phyloP scores from a whole-genome alignment of 2,888 invertebrate species.

The Trichopoda pennipes region DNA sequence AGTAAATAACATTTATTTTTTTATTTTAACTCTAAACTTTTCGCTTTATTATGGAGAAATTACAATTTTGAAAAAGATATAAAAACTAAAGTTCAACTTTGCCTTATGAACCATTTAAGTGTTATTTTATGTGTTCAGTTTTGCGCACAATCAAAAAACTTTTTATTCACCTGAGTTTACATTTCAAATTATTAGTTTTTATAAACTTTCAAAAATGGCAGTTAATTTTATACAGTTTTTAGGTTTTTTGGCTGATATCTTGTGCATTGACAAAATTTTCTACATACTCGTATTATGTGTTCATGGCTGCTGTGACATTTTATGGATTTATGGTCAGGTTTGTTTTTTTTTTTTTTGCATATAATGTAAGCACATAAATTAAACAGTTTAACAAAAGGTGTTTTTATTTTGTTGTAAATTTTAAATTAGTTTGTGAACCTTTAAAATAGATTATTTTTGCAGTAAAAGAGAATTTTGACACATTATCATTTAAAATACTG shows the following conservation, averaged over 20 bases:
- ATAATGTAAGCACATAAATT: constrained; percentile 15
- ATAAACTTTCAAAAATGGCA: constrained; percentile 53
- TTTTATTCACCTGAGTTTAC: constrained; percentile 57
- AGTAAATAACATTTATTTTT: too few species aligned
- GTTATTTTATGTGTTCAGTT: constrained; percentile 31
- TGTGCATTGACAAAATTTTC: too few species aligned
- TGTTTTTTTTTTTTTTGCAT: background rate
- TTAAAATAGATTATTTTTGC: too few species aligned
- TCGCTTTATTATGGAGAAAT: too few species aligned
- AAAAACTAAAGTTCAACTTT: constrained; percentile 62
- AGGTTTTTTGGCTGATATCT: background rate
- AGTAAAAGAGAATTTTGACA: too few species aligned
- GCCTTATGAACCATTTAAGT: constrained; percentile 61
- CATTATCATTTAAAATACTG: too few species aligned
- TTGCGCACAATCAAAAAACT: constrained; percentile 14
- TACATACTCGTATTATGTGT: background rate
- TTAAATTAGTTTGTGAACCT: too few species aligned
- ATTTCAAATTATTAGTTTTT: constrained; percentile 38
- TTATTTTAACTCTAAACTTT: too few species aligned
- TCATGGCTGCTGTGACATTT: constrained; percentile 59
- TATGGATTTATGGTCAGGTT: constrained; percentile 55
- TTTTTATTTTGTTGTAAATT: too few species aligned
- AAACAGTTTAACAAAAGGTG: background rate
- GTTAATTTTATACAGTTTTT: constrained; percentile 47
- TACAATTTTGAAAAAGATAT: too few species aligned